Evolutionary conservation across 2,797 vertebrate species (phyloP).

Genomic region (Menidia menidia): DNA sequence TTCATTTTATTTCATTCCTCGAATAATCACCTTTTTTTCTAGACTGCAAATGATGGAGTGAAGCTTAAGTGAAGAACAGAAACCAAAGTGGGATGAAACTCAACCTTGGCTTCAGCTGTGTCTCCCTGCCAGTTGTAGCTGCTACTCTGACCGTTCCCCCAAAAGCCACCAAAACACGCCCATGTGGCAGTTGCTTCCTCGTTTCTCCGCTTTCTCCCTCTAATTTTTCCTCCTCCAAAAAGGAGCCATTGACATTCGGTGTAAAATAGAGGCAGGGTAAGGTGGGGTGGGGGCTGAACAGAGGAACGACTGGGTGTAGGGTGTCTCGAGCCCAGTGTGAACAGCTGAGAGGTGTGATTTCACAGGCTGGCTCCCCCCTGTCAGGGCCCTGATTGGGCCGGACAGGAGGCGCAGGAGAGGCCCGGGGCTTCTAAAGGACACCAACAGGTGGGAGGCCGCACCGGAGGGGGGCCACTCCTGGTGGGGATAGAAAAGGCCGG

Average conservation of each 20-base stretch:
- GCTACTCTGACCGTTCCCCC: constrained; percentile 63
- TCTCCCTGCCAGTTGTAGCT: constrained; percentile 42
- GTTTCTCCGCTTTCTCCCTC: constrained; percentile 50
- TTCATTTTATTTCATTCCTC: background rate
- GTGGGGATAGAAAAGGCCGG: constrained; percentile 84
- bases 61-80: constrained; percentile 27
- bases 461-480: constrained; percentile 82
- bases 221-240: constrained; percentile 58
- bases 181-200: constrained; percentile 73
- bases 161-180: constrained; percentile 74
- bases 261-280: constrained; percentile 72
- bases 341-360: constrained; percentile 98
- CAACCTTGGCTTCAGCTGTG: constrained; percentile 73
- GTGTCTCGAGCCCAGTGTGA: constrained; percentile 85
- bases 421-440: constrained; percentile 92
- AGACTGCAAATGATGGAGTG: constrained; percentile 16
- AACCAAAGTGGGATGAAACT: constrained; percentile 55
- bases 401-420: constrained; percentile 92
- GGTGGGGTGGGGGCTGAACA: constrained; percentile 50
- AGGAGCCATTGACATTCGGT: constrained; percentile 76
- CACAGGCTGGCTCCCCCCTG: constrained; percentile 87
- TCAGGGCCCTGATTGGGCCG: constrained; percentile 93
- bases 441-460: constrained; percentile 90
- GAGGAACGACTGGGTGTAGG: constrained; percentile 81
- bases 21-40: constrained; percentile 35